Percentiles rank a stretch among this genome's conserved stretches.
Conservation (phyloP, 1,140 invertebrate species). For the Hyles vespertilio region DNA sequence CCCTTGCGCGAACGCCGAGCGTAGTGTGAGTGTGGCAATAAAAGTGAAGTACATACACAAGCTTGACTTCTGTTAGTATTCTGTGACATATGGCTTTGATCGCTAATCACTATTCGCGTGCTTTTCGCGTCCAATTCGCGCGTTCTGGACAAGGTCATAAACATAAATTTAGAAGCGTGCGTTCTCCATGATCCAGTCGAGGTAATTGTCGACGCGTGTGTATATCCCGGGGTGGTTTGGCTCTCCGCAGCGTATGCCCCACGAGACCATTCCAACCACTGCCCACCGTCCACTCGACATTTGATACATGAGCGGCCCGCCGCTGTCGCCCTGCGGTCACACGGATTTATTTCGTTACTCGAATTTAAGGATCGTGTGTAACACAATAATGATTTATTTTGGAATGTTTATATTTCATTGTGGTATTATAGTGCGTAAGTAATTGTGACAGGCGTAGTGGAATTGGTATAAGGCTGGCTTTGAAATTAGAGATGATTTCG, state of each 20-base stretch:
- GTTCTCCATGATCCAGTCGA: conserved; percentile 84
- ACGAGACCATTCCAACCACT: conserved; percentile 88
- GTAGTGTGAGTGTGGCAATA: no score
- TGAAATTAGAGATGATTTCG: no score
- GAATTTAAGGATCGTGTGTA: neutral
- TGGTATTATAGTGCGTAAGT: no score
- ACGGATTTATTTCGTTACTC: neutral
- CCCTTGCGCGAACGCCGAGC: no score
- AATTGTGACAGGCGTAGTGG: no score
- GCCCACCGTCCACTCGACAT: conserved; percentile 84
- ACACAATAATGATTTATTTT: neutral
- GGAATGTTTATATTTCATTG: no score
- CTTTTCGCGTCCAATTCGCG: no score
- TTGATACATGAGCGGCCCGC: conserved; percentile 86
- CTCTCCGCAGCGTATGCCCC: conserved; percentile 84
- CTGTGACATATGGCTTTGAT: no score
- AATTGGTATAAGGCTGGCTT: no score
- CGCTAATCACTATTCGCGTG: no score
- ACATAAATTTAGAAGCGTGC: conserved; percentile 20
- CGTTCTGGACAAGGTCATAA: neutral
- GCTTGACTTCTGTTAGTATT: no score
- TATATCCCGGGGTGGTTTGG: conserved; percentile 83
- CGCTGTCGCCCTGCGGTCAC: conserved; percentile 83
- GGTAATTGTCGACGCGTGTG: conserved; percentile 81
- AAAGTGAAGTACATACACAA: no score